Conservation (phyloP, 64 coral and sea anemone genomes). For the Hydrozoanthus tunicans region DNA sequence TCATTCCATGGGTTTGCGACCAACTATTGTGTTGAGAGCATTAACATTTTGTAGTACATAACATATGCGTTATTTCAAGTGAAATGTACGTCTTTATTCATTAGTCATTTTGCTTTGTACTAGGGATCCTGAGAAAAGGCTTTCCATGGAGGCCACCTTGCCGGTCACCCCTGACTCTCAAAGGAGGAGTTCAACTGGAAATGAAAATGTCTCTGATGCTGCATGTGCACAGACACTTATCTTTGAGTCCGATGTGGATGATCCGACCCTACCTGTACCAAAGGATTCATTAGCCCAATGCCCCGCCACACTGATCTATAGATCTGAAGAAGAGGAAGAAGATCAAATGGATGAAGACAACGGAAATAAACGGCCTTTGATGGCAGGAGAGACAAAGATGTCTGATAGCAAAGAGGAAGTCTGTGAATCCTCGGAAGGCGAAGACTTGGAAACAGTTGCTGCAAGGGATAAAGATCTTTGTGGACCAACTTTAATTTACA, state of each 20-base stretch:
- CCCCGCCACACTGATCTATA: conserved; percentile 28
- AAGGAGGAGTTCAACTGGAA: not conserved
- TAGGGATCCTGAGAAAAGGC: conserved; percentile 3
- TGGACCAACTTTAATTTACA: conserved; percentile 31
- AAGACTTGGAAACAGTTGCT: not conserved
- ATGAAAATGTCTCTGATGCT: not conserved
- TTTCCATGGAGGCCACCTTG: conserved; percentile 22
- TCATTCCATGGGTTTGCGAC: no score
- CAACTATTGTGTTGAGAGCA: no score
- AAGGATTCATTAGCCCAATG: not conserved
- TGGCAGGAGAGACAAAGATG: not conserved
- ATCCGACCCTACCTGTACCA: not conserved
- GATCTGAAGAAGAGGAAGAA: conserved; percentile 42
- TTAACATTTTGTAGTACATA: no score
- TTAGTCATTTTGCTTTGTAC: not conserved
- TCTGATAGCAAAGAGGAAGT: conserved; percentile 1
- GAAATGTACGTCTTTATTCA: not conserved
- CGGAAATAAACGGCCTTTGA: not conserved
- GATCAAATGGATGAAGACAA: not conserved
- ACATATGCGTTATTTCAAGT: no score
- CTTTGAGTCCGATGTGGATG: conserved; percentile 11
- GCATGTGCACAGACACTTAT: conserved; percentile 16
- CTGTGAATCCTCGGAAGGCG: not conserved
- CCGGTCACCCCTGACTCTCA: not conserved
- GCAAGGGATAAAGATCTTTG: not conserved